Base-by-base conservation (phyloP, 2,797 vertebrate species). In the Acridotheres tristis region DNA sequence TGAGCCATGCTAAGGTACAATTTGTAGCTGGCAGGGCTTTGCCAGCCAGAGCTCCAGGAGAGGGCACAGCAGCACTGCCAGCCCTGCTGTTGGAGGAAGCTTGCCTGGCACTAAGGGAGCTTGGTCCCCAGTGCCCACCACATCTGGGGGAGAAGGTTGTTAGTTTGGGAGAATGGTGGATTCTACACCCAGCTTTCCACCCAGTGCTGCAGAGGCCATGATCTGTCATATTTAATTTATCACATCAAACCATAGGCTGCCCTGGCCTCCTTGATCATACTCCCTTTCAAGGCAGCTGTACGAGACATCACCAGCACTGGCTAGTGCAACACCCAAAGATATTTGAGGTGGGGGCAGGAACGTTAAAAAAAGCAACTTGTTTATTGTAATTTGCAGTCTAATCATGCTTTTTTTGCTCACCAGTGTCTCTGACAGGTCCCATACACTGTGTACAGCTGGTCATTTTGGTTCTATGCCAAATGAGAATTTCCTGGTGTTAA, bases 361-460 rank as follows among this genome's bases (percentile, higher is more conserved):
- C 7, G 2, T 74, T 86, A 88, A 61, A 91, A 94, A 54, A 61
- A 85, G 63, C 48, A 82, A 85, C 47, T 85, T 76, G 17, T 30
- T 72, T 68, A 26, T 57, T 93, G 42, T 61, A 67, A 93, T 96
- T 94, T 93, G 68, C 51, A 96, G 78, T 93, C 86, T 91, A 79
- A 78, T 86, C 91, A 83, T 54, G 89, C 18, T 21, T 89, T 82
- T 88, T 95, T 62, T 1, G 2, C 67, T 94, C 88, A 94, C 50
- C 88, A 85, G 51, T 90, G 61, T 90, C 85, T 42, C 88, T 94
- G 94, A 92, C 91, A 95, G 74, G 88, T 95, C 91, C 80, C 91
- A 90, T 94, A 94, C 93, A 94, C 95, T 88, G 77, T 7, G 29
- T 95, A 96, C 96, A 96, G 95, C 96, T 97, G 95, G 85, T 89